Evolutionary conservation across 2,888 invertebrate genomes (phyloP).

Genomic region (Trichopoda pennipes): DNA sequence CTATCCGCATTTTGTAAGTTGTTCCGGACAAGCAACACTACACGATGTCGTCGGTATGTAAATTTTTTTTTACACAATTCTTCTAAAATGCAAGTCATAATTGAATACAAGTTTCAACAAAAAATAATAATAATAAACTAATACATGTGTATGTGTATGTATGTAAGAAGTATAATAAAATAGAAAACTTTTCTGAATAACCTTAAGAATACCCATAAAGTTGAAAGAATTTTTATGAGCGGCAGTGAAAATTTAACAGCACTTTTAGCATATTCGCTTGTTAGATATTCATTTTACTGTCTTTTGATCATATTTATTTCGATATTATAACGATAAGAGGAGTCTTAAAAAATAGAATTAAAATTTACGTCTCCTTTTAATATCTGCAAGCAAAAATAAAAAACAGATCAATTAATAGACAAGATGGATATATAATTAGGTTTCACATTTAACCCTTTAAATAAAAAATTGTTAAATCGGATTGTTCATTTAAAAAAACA

Average conservation of each 20-base stretch:
- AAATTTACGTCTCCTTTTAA: background rate
- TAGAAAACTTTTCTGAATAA: background rate
- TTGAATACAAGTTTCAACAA: conserved; percentile 43
- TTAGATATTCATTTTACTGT: too few species aligned
- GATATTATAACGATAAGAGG: too few species aligned
- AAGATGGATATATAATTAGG: too few species aligned
- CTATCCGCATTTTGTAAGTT: conserved; percentile 84
- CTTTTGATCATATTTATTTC: too few species aligned
- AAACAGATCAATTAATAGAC: too few species aligned
- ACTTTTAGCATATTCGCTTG: background rate
- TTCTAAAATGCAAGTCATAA: conserved; percentile 50
- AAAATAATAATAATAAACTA: background rate
- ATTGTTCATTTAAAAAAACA: too few species aligned
- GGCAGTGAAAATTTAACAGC: background rate
- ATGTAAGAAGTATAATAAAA: background rate
- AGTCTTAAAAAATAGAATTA: too few species aligned
- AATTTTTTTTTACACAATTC: conserved; percentile 46
- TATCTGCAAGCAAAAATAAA: too few species aligned
- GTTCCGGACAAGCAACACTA: conserved; percentile 83
- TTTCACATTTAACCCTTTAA: too few species aligned
- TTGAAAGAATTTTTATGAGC: background rate
- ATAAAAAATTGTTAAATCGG: too few species aligned
- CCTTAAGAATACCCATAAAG: background rate
- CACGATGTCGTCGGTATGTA: conserved; percentile 84
- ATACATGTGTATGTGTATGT: background rate